Percentiles rank a stretch among this genome's conserved stretches.
Evolutionary conservation across 2,888 invertebrate species (phyloP).

Genomic region (Dicyrtoma fusca): DNA sequence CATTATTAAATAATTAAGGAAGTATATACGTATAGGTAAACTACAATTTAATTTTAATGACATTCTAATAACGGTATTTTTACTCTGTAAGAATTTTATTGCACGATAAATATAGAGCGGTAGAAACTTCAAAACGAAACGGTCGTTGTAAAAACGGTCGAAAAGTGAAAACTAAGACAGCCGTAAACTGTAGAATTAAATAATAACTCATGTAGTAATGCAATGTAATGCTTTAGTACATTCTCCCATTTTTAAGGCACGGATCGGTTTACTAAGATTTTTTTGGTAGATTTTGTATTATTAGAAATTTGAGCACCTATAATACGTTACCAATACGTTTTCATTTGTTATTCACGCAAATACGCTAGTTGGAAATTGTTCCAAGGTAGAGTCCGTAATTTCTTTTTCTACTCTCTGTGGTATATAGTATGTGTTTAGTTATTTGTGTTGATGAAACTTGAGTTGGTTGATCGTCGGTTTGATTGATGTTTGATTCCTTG

Average conservation of each 20-base stretch:
- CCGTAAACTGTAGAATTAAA: too few relatives aligned
- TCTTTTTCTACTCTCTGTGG: too few relatives aligned
- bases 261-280: constrained; percentile 13
- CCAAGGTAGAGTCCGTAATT: too few relatives aligned
- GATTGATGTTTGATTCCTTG: constrained; percentile 32
- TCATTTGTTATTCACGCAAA: neutral
- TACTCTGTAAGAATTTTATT: too few relatives aligned
- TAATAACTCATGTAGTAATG: neutral
- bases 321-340: constrained; percentile 25
- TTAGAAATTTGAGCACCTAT: constrained; percentile 27
- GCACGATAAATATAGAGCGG: neutral
- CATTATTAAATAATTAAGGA: too few relatives aligned
- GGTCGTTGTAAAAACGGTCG: too few relatives aligned
- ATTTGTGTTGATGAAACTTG: constrained; percentile 34
- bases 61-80: too few relatives aligned
- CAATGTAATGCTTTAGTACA: constrained; percentile 8
- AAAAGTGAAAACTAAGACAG: constrained; percentile 3
- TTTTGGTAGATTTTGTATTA: constrained; percentile 28
- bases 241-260: constrained; percentile 25
- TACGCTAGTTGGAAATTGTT: too few relatives aligned
- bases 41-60: too few relatives aligned
- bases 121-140: neutral
- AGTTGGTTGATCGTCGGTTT: constrained; percentile 56
- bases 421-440: neutral
- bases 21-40: too few relatives aligned